A percentile compares a stretch with the other conserved stretches of the same genome.
These are phyloP conservation scores for Acridotheres tristis DNA, from an alignment of 2,797 vertebrate species.

Conservation along the genomic window DNA sequence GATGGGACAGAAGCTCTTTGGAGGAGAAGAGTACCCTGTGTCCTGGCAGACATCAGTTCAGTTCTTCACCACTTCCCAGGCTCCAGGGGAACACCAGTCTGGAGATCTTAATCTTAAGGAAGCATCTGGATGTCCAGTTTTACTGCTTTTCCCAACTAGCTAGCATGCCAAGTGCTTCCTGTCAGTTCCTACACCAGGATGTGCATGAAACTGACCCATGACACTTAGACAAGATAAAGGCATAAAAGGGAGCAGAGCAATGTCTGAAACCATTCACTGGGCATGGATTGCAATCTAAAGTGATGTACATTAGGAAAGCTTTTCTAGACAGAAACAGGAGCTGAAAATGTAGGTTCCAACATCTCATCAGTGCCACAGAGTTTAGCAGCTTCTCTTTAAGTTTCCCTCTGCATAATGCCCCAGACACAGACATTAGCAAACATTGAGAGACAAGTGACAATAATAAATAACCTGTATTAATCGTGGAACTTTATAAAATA, in stretches of 20 bases:
- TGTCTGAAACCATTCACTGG: not conserved
- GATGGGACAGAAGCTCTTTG: not conserved
- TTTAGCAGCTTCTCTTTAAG: not conserved
- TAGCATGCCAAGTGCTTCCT: slow-evolving; percentile 13
- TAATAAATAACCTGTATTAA: not conserved
- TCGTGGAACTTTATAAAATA: not conserved
- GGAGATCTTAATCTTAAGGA: slow-evolving; percentile 11
- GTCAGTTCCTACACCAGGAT: not conserved
- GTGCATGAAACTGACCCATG: not conserved
- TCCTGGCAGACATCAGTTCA: not conserved
- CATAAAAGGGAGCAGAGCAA: not conserved
- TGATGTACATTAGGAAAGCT: not conserved
- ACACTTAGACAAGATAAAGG: not conserved
- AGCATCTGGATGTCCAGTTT: not conserved
- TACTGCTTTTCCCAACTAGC: not conserved
- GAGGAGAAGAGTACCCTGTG: not conserved
- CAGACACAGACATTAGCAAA: not conserved
- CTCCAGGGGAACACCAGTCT: not conserved
- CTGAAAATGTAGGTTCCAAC: not conserved
- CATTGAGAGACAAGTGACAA: not conserved
- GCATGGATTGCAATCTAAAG: not conserved
- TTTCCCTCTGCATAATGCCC: not conserved
- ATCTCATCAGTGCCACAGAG: not conserved
- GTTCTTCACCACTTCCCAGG: not conserved
- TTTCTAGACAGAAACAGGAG: not conserved